A percentile compares a stretch with the other conserved stretches of the same genome.
Conservation (phyloP, 2,113 vertebrate genomes). For the Cyanistes caeruleus region DNA sequence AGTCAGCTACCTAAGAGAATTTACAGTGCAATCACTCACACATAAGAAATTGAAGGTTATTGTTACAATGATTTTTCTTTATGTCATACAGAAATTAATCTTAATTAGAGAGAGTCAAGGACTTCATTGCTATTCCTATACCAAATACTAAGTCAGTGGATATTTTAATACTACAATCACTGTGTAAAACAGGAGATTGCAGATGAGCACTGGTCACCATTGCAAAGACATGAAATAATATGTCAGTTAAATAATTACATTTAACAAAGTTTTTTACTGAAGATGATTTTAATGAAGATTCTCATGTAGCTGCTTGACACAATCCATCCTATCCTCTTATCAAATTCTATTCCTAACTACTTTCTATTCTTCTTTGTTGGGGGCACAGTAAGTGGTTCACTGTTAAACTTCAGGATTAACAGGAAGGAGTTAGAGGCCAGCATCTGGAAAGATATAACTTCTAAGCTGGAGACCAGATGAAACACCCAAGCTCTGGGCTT, state of each 20-base stretch:
- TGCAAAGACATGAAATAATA: neutral
- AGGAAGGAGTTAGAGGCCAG: neutral
- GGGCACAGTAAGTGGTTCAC: neutral
- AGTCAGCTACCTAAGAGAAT: neutral
- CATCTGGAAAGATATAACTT: neutral
- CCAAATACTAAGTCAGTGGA: neutral
- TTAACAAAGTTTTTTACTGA: neutral
- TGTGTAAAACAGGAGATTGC: neutral
- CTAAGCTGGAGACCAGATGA: neutral
- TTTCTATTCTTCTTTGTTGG: neutral
- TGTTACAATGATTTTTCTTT: neutral
- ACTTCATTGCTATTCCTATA: neutral
- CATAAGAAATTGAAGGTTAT: neutral
- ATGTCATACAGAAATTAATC: neutral
- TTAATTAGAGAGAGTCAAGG: neutral
- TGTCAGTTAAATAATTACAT: neutral
- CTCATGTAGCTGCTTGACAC: neutral
- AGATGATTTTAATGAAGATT: neutral
- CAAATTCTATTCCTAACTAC: neutral
- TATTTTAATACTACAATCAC: neutral
- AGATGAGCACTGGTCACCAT: neutral
- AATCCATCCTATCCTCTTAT: neutral
- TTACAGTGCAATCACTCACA: neutral
- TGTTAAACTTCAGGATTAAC: neutral
- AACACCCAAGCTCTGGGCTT: neutral